These are phyloP conservation scores for Drosophila prostipennis DNA, from an alignment of 2,888 invertebrate species.

Conservation along the genomic window DNA sequence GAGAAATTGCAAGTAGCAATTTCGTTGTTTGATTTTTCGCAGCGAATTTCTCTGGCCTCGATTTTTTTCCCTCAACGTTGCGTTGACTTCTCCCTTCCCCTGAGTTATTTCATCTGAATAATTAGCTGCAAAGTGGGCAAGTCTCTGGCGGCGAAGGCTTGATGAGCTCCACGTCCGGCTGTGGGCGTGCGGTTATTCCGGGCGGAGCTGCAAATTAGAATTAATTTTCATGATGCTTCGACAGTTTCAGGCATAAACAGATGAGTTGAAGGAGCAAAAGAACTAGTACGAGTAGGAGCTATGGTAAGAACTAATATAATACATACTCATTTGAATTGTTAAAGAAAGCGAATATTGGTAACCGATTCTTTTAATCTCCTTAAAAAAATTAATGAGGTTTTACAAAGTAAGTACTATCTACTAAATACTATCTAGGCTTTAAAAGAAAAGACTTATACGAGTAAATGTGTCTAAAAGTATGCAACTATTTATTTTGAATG, in stretches of 20 bases:
- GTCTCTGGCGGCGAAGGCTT: conserved; percentile 51
- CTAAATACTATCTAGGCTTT: no score
- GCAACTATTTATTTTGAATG: neutral
- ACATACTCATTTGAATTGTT: no score
- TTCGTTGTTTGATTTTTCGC: conserved; percentile 77
- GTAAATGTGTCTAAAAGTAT: neutral
- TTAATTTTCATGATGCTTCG: conserved; percentile 62
- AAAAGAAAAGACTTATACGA: neutral
- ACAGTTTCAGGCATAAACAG: conserved; percentile 13
- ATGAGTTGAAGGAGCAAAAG: neutral
- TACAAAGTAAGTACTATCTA: no score
- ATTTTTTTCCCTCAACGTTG: conserved; percentile 1
- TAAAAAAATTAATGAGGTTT: no score
- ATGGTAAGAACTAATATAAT: no score
- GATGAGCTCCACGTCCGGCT: conserved; percentile 48
- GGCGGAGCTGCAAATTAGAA: conserved; percentile 73
- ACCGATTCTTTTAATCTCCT: no score
- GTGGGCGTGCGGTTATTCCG: conserved; percentile 60
- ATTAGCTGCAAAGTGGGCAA: conserved; percentile 77
- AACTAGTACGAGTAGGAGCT: neutral
- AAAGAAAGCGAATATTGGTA: no score
- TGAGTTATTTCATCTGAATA: conserved; percentile 73
- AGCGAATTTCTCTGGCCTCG: conserved; percentile 43
- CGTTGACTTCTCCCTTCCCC: conserved; percentile 13
- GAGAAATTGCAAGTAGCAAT: conserved; percentile 78